A percentile compares a stretch with the other conserved stretches of the same genome.
phyloP scores from a whole-genome alignment of 2,113 vertebrate genomes.

The Antechinus stuartii region DNA sequence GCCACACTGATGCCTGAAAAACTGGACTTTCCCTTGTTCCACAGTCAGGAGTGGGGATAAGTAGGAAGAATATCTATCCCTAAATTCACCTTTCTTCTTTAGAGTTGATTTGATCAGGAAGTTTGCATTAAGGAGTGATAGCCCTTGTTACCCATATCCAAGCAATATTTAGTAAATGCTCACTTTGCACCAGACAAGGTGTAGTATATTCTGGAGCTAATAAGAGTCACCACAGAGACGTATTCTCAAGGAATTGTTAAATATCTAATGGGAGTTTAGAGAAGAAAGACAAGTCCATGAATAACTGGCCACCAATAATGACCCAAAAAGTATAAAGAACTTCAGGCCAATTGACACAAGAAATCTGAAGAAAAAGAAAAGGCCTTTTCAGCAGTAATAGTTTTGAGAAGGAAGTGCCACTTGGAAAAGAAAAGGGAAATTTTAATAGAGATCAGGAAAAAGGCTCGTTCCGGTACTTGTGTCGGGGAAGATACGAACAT shows the following conservation, averaged over 20 bases:
- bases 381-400: not conserved
- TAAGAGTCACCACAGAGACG: not conserved
- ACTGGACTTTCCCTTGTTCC: not conserved
- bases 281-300: not conserved
- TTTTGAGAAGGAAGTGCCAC: not conserved
- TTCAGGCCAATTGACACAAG: not conserved
- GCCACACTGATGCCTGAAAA: not conserved
- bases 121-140: not conserved
- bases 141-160: not conserved
- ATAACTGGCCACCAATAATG: not conserved
- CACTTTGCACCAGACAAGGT: not conserved
- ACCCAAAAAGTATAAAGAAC: not conserved
- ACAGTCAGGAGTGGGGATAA: not conserved
- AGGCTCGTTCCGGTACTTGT: not conserved
- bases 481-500: not conserved
- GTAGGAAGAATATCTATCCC: not conserved
- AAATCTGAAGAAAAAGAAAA: not conserved
- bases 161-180: not conserved
- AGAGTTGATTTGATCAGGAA: not conserved
- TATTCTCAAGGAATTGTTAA: not conserved
- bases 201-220: not conserved
- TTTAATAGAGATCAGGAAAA: not conserved
- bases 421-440: not conserved
- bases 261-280: not conserved
- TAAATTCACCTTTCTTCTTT: not conserved